Evolutionary conservation across 2,888 invertebrate genomes (phyloP), one percentile per base, ranked within the genome.

Genomic region (Quadroppia sp.): DNA sequence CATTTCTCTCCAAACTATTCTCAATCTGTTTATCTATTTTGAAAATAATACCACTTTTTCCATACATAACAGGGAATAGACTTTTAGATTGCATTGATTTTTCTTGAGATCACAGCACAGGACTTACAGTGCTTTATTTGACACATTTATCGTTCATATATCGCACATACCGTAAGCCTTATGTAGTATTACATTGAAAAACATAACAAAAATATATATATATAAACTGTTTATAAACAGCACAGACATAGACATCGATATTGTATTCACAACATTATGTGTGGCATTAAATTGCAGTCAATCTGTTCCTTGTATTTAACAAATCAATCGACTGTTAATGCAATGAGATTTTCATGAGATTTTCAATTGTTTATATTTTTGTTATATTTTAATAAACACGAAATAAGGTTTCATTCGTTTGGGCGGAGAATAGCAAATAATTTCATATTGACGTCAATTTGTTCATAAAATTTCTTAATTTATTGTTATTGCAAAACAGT

Each of bases 21-120:
- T 7, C 28, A 28, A 32, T 61, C 61, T 17, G 61, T 61, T 30
- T 25, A 15, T 48, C 48, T 6, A 4, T n/a, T 36, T 32, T 23
- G 61, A 32, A 61, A 61, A 61, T 32, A 61, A 61, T 61, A 32
- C 56, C 15, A 15, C 17, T 6, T 61, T 32, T 61, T 30, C 32
- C 32, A 61, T 30, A 30, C 6, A 15, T 32, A 36, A 28, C 30
- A 28, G 6, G 32, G 4, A 32, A 61, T 32, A 30, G 32, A 61
- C 61, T n/a, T 61, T 61, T 32, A 61, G 67, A 40, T 67, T 42
- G 67, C 67, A 67, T 67, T 67, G 67, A 67, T 67, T 67, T 67
- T 67, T n/a, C n/a, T n/a, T 61, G 17, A 67, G 67, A 67, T 67
- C 42, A 23, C 67, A 42, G 40, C 42, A 42, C 42, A 23, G 15